Conservation (phyloP, 2,888 invertebrate genomes). For the Ganaspis brasiliensis region DNA sequence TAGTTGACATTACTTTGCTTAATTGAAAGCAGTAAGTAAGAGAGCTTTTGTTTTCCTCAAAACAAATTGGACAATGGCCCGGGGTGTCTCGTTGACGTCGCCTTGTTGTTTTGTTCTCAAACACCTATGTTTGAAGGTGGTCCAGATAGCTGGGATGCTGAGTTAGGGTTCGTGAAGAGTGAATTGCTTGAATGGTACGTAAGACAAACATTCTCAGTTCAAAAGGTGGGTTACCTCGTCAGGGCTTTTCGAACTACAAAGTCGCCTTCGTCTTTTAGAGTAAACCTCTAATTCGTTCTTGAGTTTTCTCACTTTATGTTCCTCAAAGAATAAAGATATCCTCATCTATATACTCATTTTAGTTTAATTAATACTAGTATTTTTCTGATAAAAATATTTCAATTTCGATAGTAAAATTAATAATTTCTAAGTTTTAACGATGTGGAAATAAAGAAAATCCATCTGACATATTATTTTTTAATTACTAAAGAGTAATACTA, state of each 20-base stretch:
- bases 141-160: not conserved
- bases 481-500: not conserved
- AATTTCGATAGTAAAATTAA: too few species aligned
- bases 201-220: conserved; percentile 36
- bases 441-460: too few species aligned
- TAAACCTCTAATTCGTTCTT: conserved; percentile 15
- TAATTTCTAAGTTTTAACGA: too few species aligned
- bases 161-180: conserved; percentile 13
- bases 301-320: not conserved
- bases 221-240: conserved; percentile 31
- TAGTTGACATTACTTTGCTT: too few species aligned
- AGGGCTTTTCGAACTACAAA: conserved; percentile 22
- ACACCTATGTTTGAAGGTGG: conserved; percentile 25
- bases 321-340: too few species aligned
- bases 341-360: too few species aligned
- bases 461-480: too few species aligned
- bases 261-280: not conserved
- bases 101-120: conserved; percentile 31
- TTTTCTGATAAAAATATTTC: too few species aligned
- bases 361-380: too few species aligned
- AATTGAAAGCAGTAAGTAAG: not conserved
- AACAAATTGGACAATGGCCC: not conserved
- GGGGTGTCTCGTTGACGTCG: not conserved
- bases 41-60: not conserved
- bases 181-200: conserved; percentile 28